Conservation (phyloP, 30 jellyfish, hydroid and myxozoan species). For the Turritopsis rubra region DNA sequence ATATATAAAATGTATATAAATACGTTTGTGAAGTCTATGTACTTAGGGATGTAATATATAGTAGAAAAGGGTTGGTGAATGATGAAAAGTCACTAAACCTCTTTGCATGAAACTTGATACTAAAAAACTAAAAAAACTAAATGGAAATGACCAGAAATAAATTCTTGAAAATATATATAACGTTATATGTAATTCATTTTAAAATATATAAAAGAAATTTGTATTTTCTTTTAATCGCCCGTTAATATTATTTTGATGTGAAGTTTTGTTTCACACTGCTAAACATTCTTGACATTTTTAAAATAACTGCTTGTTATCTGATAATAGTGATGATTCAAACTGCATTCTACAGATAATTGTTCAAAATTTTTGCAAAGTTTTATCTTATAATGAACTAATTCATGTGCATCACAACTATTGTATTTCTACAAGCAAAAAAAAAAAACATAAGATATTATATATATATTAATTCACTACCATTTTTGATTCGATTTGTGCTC, state of each 20-base stretch:
- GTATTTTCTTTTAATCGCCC: not conserved
- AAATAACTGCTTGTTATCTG: not conserved
- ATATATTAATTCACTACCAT: not conserved
- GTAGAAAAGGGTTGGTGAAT: too few relatives aligned
- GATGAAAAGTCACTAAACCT: too few relatives aligned
- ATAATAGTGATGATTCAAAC: not conserved
- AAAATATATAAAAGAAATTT: too few relatives aligned
- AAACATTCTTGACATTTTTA: not conserved
- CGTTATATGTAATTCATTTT: not conserved
- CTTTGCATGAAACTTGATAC: too few relatives aligned
- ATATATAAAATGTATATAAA: too few relatives aligned
- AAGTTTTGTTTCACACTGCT: not conserved
- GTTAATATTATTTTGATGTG: not conserved
- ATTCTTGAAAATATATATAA: too few relatives aligned
- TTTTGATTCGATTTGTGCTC: not conserved
- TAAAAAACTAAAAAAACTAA: too few relatives aligned
- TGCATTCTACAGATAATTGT: not conserved
- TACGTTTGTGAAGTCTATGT: too few relatives aligned
- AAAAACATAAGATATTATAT: not conserved
- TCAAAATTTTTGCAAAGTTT: not conserved
- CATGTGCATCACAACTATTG: not conserved
- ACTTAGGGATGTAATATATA: too few relatives aligned
- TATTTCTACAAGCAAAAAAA: not conserved
- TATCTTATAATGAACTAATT: not conserved
- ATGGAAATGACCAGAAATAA: too few relatives aligned